Evolutionary conservation across 35 echinoderm and acorn worm species (phyloP).

Genomic region (Ptychodera flava): DNA sequence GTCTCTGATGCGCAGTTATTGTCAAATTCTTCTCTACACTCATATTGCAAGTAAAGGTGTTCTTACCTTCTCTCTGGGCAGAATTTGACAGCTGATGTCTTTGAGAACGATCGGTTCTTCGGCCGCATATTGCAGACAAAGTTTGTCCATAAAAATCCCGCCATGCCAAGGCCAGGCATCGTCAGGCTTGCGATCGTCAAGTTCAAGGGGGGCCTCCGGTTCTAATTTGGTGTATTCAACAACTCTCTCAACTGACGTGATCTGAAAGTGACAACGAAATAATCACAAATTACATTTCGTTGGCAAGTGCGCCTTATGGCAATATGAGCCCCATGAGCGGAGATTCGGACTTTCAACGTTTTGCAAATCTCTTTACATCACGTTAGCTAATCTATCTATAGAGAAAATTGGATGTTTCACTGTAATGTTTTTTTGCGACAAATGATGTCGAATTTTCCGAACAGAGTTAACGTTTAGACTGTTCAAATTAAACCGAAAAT

Average conservation of each 20-base stretch:
- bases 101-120: constrained; percentile 53
- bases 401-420: background rate
- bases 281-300: background rate
- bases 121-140: constrained; percentile 59
- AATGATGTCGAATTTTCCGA: too few relatives aligned
- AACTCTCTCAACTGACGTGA: constrained; percentile 84
- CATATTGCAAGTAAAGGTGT: too few relatives aligned
- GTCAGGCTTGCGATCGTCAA: constrained; percentile 30
- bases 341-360: background rate
- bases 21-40: too few relatives aligned
- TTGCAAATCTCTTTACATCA: background rate
- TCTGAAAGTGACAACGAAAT: constrained; percentile 38
- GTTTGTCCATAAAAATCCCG: constrained; percentile 29
- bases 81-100: constrained; percentile 54
- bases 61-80: constrained; percentile 67
- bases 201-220: constrained; percentile 68
- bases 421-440: background rate
- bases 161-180: constrained; percentile 57
- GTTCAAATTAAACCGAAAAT: too few relatives aligned
- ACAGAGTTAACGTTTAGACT: too few relatives aligned
- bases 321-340: background rate
- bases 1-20: too few relatives aligned
- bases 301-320: background rate
- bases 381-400: background rate
- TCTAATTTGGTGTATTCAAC: constrained; percentile 79